A percentile compares a stretch with the other conserved stretches of the same genome.
Evolutionary conservation across 2,888 invertebrate species (phyloP).

Genomic region (Hecatera dysodea): DNA sequence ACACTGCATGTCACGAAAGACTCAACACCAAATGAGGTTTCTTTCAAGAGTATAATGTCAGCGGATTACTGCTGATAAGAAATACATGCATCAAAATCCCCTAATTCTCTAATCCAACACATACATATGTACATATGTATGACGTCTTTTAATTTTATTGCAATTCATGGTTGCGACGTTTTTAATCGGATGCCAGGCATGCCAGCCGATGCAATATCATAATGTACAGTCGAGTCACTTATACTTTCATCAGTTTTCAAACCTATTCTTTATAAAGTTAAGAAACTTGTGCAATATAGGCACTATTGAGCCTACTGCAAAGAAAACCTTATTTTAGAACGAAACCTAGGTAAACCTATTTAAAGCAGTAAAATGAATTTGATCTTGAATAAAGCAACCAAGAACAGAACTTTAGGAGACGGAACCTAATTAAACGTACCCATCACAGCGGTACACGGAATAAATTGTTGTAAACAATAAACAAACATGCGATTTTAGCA

Average conservation of each 20-base stretch:
- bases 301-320: background rate
- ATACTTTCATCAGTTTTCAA: background rate
- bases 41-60: background rate
- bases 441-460: too few species aligned
- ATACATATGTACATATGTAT: background rate
- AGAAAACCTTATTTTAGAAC: background rate
- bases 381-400: too few species aligned
- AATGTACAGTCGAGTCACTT: background rate
- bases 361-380: too few species aligned
- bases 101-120: background rate
- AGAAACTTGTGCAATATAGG: too few species aligned
- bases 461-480: too few species aligned
- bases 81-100: background rate
- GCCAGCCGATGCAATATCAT: background rate
- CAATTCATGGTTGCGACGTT: background rate
- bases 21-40: background rate
- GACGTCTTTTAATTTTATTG: background rate
- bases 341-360: too few species aligned
- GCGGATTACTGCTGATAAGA: background rate
- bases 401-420: too few species aligned
- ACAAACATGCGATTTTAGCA: too few species aligned
- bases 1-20: background rate
- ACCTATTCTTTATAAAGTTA: background rate
- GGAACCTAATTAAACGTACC: too few species aligned
- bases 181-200: background rate